Conservation (phyloP, 2,797 vertebrate species). For the Rhadinocentrus ornatus region DNA sequence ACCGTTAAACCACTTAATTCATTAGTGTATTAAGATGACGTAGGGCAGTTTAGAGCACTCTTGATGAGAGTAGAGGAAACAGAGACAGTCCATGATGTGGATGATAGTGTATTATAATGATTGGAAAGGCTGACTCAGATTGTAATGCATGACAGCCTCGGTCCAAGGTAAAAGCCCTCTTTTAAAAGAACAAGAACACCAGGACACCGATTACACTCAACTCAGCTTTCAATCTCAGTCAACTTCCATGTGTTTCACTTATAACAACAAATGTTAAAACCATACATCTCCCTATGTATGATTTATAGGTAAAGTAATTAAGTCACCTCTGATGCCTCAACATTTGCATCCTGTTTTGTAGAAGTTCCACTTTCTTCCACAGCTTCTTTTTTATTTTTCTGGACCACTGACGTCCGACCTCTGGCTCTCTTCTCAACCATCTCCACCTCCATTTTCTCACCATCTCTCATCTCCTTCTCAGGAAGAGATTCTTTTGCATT, state of each 20-base stretch:
- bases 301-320: conserved; percentile 11
- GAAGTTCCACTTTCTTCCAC: conserved; percentile 22
- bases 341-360: conserved; percentile 15
- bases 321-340: conserved; percentile 58
- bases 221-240: conserved; percentile 16
- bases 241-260: conserved; percentile 4
- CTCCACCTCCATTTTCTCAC: conserved; percentile 34
- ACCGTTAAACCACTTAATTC: conserved; percentile 50
- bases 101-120: conserved; percentile 49
- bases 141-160: conserved; percentile 23
- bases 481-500: background rate
- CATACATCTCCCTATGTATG: background rate
- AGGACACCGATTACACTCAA: conserved; percentile 17
- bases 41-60: conserved; percentile 27
- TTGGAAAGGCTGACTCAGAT: conserved; percentile 61
- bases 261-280: background rate
- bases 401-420: conserved; percentile 29
- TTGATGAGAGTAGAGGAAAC: conserved; percentile 29
- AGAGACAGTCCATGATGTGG: conserved; percentile 26
- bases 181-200: conserved; percentile 30
- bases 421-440: conserved; percentile 32
- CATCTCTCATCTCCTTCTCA: conserved; percentile 25
- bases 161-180: conserved; percentile 46
- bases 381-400: conserved; percentile 39
- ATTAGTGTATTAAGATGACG: conserved; percentile 35